Percentiles rank a stretch among this genome's conserved stretches.
These are phyloP conservation scores for Acronicta aceris DNA, from an alignment of 2,888 invertebrate genomes.

Conservation along the genomic window DNA sequence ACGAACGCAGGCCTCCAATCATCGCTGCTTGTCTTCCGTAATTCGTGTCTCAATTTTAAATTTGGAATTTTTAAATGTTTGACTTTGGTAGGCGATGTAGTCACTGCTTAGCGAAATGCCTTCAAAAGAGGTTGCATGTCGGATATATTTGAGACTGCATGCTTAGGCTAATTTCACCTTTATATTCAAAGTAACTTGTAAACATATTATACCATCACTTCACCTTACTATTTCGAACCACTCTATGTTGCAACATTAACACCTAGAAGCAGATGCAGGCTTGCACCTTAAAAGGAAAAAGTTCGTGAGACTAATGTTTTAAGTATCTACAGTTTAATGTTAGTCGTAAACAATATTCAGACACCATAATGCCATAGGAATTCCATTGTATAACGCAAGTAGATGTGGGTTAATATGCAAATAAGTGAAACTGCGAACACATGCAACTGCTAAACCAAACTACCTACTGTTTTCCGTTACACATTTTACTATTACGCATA, in stretches of 20 bases:
- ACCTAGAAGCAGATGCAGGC: conserved; percentile 11
- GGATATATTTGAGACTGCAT: not conserved
- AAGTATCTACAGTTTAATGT: conserved; percentile 22
- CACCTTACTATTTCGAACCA: not conserved
- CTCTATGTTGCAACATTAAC: conserved; percentile 16
- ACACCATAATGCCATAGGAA: conserved; percentile 37
- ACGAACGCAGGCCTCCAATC: conserved; percentile 79
- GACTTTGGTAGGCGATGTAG: conserved; percentile 7
- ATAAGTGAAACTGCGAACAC: conserved; percentile 48
- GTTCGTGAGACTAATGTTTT: conserved; percentile 41
- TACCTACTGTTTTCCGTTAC: conserved; percentile 21
- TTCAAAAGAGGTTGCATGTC: not conserved
- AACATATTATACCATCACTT: not conserved
- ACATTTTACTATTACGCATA: conserved; percentile 2
- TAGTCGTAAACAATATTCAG: conserved; percentile 33
- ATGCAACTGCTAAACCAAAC: conserved; percentile 26
- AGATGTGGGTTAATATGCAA: conserved; percentile 54
- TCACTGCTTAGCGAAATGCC: not conserved
- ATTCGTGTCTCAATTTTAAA: conserved; percentile 78
- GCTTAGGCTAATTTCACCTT: not conserved
- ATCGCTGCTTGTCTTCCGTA: conserved; percentile 76
- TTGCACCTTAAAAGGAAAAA: conserved; percentile 46
- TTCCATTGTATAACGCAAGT: conserved; percentile 38
- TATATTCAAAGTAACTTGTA: not conserved
- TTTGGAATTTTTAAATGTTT: conserved; percentile 64